Conservation (phyloP, 2,797 vertebrate species). For the Enteromius viviparus region DNA sequence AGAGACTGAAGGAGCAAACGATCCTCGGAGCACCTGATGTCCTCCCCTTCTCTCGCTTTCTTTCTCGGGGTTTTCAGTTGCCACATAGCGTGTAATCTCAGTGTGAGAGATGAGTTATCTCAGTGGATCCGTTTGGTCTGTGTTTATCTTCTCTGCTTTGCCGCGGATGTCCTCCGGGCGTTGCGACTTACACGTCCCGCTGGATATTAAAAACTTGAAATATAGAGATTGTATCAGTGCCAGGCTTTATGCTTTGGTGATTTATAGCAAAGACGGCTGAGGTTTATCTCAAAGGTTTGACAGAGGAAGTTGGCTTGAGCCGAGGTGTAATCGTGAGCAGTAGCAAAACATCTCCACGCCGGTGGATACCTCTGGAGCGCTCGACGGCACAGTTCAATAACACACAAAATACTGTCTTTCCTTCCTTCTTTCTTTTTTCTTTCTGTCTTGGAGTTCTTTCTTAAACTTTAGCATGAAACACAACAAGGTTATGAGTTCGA, state of each 20-base stretch:
- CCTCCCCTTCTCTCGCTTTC: not conserved
- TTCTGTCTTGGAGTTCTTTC: not conserved
- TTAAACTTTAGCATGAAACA: not conserved
- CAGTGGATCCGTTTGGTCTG: slow-evolving; percentile 20
- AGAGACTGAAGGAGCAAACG: not conserved
- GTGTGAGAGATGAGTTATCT: slow-evolving; percentile 37
- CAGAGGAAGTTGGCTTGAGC: slow-evolving; percentile 27
- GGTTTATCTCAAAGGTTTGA: slow-evolving; percentile 37
- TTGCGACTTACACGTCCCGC: slow-evolving; percentile 36
- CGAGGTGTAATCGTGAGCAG: not conserved
- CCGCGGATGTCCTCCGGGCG: slow-evolving; percentile 5
- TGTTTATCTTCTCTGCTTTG: slow-evolving; percentile 47
- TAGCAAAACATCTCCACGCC: slow-evolving; percentile 3
- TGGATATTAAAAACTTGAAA: slow-evolving; percentile 50
- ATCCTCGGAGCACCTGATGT: slow-evolving; percentile 26
- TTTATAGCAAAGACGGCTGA: slow-evolving; percentile 24
- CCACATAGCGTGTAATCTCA: slow-evolving; percentile 18
- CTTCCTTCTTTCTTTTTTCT: not conserved
- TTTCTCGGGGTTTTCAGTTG: slow-evolving; percentile 2
- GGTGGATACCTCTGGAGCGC: not conserved
- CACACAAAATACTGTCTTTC: not conserved
- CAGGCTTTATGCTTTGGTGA: slow-evolving; percentile 40
- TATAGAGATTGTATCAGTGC: slow-evolving; percentile 40
- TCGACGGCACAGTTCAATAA: not conserved
- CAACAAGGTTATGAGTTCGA: not conserved